A percentile compares a stretch with the other conserved stretches of the same genome.
Conservation (phyloP, 2,888 invertebrate species). For the Boloria euphrosyne region DNA sequence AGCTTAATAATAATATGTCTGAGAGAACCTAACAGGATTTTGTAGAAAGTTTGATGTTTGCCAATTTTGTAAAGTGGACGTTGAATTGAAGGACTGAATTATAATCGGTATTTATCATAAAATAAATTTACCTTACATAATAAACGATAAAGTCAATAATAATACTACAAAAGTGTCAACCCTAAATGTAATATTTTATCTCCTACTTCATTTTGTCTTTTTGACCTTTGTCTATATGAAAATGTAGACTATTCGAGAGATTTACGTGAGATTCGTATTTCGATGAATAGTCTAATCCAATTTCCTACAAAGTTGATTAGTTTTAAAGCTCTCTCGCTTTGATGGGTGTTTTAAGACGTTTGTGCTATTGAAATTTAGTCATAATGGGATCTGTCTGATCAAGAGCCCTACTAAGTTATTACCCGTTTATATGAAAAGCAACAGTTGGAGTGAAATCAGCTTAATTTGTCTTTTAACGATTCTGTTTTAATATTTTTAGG, state of each 20-base stretch:
- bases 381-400: background rate
- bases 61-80: too few relatives aligned
- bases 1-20: too few relatives aligned
- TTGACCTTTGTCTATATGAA: constrained; percentile 27
- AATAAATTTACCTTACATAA: too few relatives aligned
- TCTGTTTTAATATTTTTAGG: too few relatives aligned
- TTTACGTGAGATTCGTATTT: constrained; percentile 27
- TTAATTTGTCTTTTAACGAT: too few relatives aligned
- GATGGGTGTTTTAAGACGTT: constrained; percentile 2
- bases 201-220: constrained; percentile 25
- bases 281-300: constrained; percentile 31
- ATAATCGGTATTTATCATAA: too few relatives aligned
- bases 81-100: too few relatives aligned
- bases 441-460: too few relatives aligned
- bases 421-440: too few relatives aligned
- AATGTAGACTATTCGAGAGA: constrained; percentile 19
- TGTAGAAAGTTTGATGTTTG: too few relatives aligned
- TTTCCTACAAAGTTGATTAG: constrained; percentile 23
- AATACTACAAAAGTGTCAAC: background rate
- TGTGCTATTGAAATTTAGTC: background rate
- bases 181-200: constrained; percentile 30
- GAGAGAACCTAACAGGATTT: too few relatives aligned
- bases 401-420: too few relatives aligned
- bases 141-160: background rate
- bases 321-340: constrained; percentile 7